Percentiles rank a stretch among this genome's conserved stretches.
phyloP scores from a whole-genome alignment of 2,888 invertebrate species.

The Melanchra persicariae region DNA sequence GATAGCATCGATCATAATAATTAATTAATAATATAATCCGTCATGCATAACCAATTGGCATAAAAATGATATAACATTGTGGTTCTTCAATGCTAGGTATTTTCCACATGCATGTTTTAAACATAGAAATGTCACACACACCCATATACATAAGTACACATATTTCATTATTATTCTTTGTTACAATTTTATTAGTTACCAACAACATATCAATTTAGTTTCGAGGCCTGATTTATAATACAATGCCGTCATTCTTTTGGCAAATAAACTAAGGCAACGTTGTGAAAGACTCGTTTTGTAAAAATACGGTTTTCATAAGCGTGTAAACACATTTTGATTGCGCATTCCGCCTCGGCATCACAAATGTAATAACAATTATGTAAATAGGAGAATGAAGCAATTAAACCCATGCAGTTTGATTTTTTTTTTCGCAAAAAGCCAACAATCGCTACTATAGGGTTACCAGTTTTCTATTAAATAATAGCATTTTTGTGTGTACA shows the following conservation, averaged over 20 bases:
- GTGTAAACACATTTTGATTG: conserved; percentile 57
- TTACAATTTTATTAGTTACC: conserved; percentile 11
- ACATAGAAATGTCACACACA: background rate
- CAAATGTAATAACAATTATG: conserved; percentile 69
- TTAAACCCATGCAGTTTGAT: conserved; percentile 65
- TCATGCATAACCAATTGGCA: conserved; percentile 18
- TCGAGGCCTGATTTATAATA: conserved; percentile 14
- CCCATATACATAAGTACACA: no score
- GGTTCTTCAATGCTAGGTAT: background rate
- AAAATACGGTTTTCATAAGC: conserved; percentile 55
- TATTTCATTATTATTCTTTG: conserved; percentile 2
- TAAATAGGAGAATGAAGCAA: conserved; percentile 73
- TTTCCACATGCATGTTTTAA: background rate
- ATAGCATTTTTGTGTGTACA: background rate
- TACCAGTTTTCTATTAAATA: conserved; percentile 2
- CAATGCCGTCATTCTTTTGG: conserved; percentile 34
- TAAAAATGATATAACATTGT: conserved; percentile 8
- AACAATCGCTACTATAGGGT: conserved; percentile 45
- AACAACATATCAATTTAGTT: conserved; percentile 7
- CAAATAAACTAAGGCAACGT: conserved; percentile 34
- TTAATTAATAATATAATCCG: conserved; percentile 42
- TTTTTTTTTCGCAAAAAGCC: conserved; percentile 71
- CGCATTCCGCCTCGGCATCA: conserved; percentile 48
- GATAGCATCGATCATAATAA: conserved; percentile 44
- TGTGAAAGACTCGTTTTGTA: conserved; percentile 41